Percentiles rank a stretch among this genome's conserved stretches.
These are phyloP conservation scores for Cantharis flavilabris DNA, from an alignment of 2,888 invertebrate species.

Conservation along the genomic window DNA sequence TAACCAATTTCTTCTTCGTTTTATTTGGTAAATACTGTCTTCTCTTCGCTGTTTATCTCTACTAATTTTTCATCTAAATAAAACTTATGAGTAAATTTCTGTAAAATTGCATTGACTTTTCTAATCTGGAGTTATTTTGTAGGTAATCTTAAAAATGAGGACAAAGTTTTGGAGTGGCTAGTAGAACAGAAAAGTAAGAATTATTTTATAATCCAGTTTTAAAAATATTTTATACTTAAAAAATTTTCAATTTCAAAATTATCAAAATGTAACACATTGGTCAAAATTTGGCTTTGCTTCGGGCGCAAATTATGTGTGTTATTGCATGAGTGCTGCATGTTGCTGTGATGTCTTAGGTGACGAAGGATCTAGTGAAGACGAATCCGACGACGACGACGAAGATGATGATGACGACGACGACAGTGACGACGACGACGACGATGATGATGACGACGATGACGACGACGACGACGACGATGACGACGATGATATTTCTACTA, in stretches of 20 bases:
- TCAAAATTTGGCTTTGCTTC: slow-evolving; percentile 31
- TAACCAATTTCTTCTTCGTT: background rate
- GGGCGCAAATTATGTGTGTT: slow-evolving; percentile 37
- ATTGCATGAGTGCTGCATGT: slow-evolving; percentile 54
- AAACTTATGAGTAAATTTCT: background rate
- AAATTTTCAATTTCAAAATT: slow-evolving; percentile 1
- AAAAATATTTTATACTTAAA: slow-evolving; percentile 11
- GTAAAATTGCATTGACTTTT: background rate
- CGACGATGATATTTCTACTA: slow-evolving; percentile 59
- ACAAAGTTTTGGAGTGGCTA: slow-evolving; percentile 94
- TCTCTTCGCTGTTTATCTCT: background rate
- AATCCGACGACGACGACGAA: slow-evolving; percentile 57
- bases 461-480: slow-evolving; percentile 61
- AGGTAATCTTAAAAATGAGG: slow-evolving; percentile 94
- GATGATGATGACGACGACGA: slow-evolving; percentile 52
- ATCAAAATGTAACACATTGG: slow-evolving; percentile 19
- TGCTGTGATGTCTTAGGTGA: slow-evolving; percentile 56
- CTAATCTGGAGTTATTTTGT: slow-evolving; percentile 58
- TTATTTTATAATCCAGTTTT: slow-evolving; percentile 35
- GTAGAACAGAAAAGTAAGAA: slow-evolving; percentile 95
- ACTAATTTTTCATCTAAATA: background rate
- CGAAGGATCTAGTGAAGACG: slow-evolving; percentile 54
- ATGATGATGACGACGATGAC: slow-evolving; percentile 56
- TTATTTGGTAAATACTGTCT: background rate
- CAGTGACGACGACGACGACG: slow-evolving; percentile 58